Evolutionary conservation across 1,140 invertebrate genomes (phyloP), one percentile per base, ranked within the genome.

Genomic region (Chionoecetes opilio): DNA sequence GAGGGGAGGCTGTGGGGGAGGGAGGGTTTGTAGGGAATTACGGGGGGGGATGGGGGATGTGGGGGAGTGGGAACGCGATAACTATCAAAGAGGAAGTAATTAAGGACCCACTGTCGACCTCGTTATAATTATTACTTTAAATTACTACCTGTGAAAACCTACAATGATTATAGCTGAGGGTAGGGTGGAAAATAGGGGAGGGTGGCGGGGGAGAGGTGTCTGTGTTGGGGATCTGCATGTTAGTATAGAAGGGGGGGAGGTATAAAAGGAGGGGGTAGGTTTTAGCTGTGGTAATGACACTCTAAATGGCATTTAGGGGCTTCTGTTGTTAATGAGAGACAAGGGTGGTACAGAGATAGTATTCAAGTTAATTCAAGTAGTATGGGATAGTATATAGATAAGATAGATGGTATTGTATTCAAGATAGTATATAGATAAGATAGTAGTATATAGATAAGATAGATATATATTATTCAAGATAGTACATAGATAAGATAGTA

Each of bases 91-190:
- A 75, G 63, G 63, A 75, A 75, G 63, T 75, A 75, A 75, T 75
- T 75, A n/a, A n/a, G 26, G 21, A 75, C 63, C 63, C 63, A 75
- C 63, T n/a, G 63, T 26, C n/a, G 63, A 75, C 63, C 63, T 26
- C 11, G 21, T 75, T 75, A 75, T n/a, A n/a, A n/a, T 75, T 75
- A 75, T 75, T 75, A 75, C 63, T 75, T n/a, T n/a, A 75, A 75
- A 75, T 75, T 75, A 75, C 63, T 75, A 75, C 63, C 63, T 75
- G 63, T 75, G 63, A 75, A 75, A 75, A 75, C 63, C 63, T 75
- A 75, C 63, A n/a, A 26, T 75, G n/a, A 75, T 75, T 75, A n/a
- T 21, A 11, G 21, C 63, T 6, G 9, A 26, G 63, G 63, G 63
- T n/a, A 75, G 63, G 0, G 63, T 75, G 63, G n/a, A 26, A 46